These are phyloP conservation scores for Catharus fuscescens DNA, from an alignment of 2,113 vertebrate genomes.

Conservation along the genomic window DNA sequence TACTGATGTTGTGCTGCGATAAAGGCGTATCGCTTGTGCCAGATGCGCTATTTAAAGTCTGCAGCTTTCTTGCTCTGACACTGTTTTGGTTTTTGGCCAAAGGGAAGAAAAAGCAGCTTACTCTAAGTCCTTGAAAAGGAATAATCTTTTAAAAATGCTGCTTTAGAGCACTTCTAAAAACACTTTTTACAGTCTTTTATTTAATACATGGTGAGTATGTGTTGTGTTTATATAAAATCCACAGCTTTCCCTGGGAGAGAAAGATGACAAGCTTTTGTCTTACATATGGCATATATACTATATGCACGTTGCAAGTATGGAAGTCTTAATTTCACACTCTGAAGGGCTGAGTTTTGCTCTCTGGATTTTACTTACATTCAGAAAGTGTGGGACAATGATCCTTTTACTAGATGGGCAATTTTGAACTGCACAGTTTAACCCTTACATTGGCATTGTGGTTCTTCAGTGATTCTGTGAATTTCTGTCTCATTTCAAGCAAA, in stretches of 20 bases:
- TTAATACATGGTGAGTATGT: not conserved
- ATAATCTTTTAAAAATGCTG: not conserved
- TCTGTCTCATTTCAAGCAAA: not conserved
- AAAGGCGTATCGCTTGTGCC: constrained; percentile 18
- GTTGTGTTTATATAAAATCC: not conserved
- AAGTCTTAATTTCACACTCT: not conserved
- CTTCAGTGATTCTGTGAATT: not conserved
- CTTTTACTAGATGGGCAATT: not conserved
- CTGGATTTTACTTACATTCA: not conserved
- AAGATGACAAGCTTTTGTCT: not conserved
- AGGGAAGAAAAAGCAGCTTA: not conserved
- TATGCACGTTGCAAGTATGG: not conserved
- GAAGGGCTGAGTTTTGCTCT: not conserved
- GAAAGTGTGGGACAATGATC: not conserved
- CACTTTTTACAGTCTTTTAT: not conserved
- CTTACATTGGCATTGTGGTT: accelerated
- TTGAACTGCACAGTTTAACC: not conserved
- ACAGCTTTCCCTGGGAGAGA: not conserved
- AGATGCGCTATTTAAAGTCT: not conserved
- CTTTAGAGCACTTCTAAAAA: not conserved
- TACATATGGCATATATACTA: accelerated
- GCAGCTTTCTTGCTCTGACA: not conserved
- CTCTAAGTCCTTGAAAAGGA: not conserved
- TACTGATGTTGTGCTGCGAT: constrained; percentile 22
- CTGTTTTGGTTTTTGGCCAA: not conserved